These are phyloP conservation scores for Conus betulinus DNA, from an alignment of 1,140 invertebrate genomes.

Conservation along the genomic window DNA sequence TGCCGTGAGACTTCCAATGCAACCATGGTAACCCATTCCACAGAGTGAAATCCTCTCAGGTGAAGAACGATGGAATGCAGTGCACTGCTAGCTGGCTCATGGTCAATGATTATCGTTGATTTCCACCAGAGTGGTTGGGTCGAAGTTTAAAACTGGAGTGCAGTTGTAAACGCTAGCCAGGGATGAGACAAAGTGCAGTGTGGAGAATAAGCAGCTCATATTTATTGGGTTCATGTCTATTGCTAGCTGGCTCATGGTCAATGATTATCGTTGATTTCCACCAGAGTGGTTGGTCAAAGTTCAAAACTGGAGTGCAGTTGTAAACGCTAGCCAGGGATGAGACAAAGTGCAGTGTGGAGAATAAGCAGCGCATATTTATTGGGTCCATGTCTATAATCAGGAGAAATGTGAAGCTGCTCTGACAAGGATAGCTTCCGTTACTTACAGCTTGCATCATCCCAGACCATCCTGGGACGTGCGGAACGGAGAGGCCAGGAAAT, in stretches of 20 bases:
- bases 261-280: too few species aligned
- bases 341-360: too few species aligned
- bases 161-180: too few species aligned
- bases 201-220: conserved; percentile 22
- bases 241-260: too few species aligned
- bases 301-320: conserved; percentile 55
- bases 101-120: too few species aligned
- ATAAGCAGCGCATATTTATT: conserved; percentile 42
- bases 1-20: conserved; percentile 48
- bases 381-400: conserved; percentile 64
- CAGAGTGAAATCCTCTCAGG: conserved; percentile 51
- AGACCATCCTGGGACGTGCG: neutral
- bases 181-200: too few species aligned
- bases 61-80: conserved; percentile 37
- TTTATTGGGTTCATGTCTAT: conserved; percentile 62
- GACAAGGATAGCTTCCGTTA: conserved; percentile 12
- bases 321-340: too few species aligned
- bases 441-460: too few species aligned
- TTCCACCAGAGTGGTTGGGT: neutral
- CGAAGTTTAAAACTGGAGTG: conserved; percentile 57
- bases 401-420: conserved; percentile 49
- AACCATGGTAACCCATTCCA: conserved; percentile 52
- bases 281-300: conserved; percentile 6
- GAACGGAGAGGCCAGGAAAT: conserved; percentile 7
- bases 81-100: too few species aligned